phyloP scores from a whole-genome alignment of 2,797 vertebrate species.

The Netta rufina region DNA sequence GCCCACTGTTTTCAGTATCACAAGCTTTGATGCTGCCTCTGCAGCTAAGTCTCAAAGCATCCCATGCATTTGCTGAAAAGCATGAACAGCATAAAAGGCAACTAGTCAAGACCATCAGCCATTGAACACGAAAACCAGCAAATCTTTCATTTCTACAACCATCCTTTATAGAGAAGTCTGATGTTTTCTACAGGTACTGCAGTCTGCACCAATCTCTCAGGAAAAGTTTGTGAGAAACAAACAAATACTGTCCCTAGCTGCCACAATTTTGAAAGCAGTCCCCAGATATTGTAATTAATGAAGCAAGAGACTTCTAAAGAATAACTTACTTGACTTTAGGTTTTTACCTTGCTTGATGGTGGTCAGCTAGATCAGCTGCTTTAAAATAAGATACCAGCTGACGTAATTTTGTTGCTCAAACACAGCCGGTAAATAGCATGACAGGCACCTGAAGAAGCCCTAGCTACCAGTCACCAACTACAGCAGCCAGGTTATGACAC shows the following conservation, averaged over 20 bases:
- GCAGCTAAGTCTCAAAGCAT: background rate
- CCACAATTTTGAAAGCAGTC: background rate
- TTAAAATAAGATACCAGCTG: slow-evolving; percentile 11
- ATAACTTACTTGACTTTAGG: background rate
- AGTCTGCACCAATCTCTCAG: background rate
- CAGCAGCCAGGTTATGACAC: background rate
- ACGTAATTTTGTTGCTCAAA: slow-evolving; percentile 1
- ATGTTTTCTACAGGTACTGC: background rate
- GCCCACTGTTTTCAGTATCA: background rate
- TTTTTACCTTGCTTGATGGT: background rate
- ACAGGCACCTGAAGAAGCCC: slow-evolving; percentile 36
- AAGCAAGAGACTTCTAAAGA: background rate
- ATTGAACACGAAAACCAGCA: background rate
- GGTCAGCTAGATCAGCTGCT: background rate
- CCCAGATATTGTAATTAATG: background rate
- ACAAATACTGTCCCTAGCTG: background rate
- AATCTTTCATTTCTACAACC: background rate
- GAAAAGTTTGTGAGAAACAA: background rate
- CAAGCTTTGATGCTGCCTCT: background rate
- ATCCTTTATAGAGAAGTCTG: background rate
- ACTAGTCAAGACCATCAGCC: background rate
- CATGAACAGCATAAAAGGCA: background rate
- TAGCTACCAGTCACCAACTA: slow-evolving; percentile 1
- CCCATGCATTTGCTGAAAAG: background rate
- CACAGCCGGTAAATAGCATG: background rate